Evolutionary conservation across 2,113 vertebrate genomes (phyloP), one percentile per base, ranked within the genome.

Genomic region (Eleginops maclovinus): DNA sequence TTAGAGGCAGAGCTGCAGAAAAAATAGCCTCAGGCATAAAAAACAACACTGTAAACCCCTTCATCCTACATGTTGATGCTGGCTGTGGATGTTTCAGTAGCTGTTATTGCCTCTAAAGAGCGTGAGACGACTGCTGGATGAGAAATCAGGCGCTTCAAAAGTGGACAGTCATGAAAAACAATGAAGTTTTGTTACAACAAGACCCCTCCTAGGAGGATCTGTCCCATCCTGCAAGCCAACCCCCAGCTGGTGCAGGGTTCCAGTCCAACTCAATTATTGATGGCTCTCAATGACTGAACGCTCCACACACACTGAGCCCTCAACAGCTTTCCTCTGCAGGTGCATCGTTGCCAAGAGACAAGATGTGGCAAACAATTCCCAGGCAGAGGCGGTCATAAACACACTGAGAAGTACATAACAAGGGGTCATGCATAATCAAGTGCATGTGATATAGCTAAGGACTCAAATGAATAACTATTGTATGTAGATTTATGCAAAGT

Each of bases 261-360:
- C 84, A 92, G 70, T 83, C 72, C 76, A 51, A 43, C 85, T 93
- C 67, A 85, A 95, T 94, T 93, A 94, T 94, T 93, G 81, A 94
- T 93, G 90, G 65, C 80, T 83, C 88, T 88, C 89, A 81, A 85
- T 67, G 85, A 71, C 88, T 54, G 87, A 9, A 44, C 79, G 66
- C 84, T 72, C 81, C 62, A 62, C 77, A 71, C 77, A 69, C 81
- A 59, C 73, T 17, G 77, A 44, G 60, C 44, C 69, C 82, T 72
- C 75, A 84, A 79, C 89, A 85, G 88, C 86, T 81, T 79, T 76
- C 81, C 88, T 81, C 83, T 79, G 89, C 85, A 89, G 89, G 81
- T 82, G 85, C 85, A 51, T 43, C 17, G 92, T 93, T 94, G 90
- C 93, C 80, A 87, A 88, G 94, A 88, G 85, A 93, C 92, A 19